Base-by-base conservation (phyloP, 2,113 vertebrate species). In the Salvator merianae region DNA sequence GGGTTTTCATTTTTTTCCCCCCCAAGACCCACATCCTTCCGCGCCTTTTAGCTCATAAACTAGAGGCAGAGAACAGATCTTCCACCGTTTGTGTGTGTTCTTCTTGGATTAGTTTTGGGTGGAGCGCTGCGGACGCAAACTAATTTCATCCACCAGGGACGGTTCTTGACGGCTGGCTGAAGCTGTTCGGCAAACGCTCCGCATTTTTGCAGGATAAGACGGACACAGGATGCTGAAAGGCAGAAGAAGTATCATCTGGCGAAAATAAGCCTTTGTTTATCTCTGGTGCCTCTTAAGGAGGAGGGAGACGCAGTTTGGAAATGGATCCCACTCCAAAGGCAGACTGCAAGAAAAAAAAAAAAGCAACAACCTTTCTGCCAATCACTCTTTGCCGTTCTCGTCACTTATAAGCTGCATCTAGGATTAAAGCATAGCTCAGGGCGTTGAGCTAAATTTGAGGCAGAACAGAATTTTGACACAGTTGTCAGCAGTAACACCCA, bases 361-460 rank as follows among this genome's bases (percentile, higher is more conserved):
- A n/a, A n/a, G n/a, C n/a, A n/a, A n/a, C n/a, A n/a, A 84, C 81
- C 83, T 22, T 16, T 77, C 85, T 82, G n/a, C 82, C 88, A 72
- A 69, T 43, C 63, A 75, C 20, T 82, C 84, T 90, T 69, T 72
- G 34, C 50, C 79, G 36, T 12, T 38, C 65, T 50, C 75, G 77
- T 88, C 30, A 2, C 12, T 72, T 3, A n/a, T n/a, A 13, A 74
- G 32, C 34, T 38, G 18, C 72, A 30, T 2, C 0, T 73, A 55
- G 76, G 28, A 26, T 74, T 59, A 77, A 66, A 72, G 77, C 1
- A 18, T 84, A 84, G 26, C 12, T 80, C 55, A 34, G 8, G 53
- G 14, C 7, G 36, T 72, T 53, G 32, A 66, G 6, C 0, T 6
- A 59, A 9, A 50, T 30, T n/a, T 7, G 4, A 22, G 84, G 79